Conservation (phyloP, 1,140 invertebrate genomes). For the Antheraea pernyi region DNA sequence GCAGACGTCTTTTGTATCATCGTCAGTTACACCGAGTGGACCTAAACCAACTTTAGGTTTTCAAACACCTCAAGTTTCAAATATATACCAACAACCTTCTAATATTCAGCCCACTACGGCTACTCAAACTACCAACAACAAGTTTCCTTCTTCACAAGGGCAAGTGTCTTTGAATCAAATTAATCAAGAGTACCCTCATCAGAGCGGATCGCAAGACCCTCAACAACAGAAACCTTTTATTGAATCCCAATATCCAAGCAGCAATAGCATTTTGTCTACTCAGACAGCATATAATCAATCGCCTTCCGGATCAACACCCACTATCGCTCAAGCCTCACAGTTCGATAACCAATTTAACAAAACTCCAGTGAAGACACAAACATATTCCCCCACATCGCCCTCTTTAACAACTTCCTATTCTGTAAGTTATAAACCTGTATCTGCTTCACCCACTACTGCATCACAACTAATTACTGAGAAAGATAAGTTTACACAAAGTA, state of each 20-base stretch:
- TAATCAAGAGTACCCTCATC: not conserved
- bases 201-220: not conserved
- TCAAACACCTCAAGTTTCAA: not conserved
- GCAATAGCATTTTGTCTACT: not conserved
- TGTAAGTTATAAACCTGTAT: not conserved
- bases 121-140: slow-evolving; percentile 2
- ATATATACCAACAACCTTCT: not conserved
- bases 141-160: not conserved
- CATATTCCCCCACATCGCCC: not conserved
- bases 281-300: not conserved
- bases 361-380: not conserved
- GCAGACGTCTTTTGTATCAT: not conserved
- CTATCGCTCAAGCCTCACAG: not conserved
- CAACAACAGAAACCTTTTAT: not conserved
- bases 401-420: not conserved
- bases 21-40: not conserved
- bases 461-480: not conserved
- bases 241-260: not conserved
- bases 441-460: not conserved
- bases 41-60: not conserved
- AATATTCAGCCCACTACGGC: not conserved
- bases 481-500: not conserved
- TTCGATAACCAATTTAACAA: not conserved
- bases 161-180: not conserved
- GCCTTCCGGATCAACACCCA: not conserved